These are phyloP conservation scores for Tapirus indicus DNA, from an alignment of 2,797 vertebrate species.

Conservation along the genomic window DNA sequence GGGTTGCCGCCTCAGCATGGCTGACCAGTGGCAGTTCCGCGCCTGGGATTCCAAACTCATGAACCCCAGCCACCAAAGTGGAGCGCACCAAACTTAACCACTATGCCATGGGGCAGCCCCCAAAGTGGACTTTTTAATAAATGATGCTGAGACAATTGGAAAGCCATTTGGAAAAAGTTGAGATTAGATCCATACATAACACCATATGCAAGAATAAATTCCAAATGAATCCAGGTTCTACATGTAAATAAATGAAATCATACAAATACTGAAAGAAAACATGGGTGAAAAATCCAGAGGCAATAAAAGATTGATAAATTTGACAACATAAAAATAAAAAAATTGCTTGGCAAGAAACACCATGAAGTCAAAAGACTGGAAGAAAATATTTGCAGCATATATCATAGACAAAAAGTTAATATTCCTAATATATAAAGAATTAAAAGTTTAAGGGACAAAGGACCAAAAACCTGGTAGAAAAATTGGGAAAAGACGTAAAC, in stretches of 20 bases:
- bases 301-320: neutral
- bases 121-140: neutral
- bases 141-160: neutral
- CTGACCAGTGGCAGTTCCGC: no score
- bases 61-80: no score
- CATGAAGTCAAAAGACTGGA: neutral
- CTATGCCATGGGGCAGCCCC: no score
- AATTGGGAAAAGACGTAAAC: neutral
- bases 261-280: neutral
- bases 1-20: no score
- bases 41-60: no score
- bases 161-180: neutral
- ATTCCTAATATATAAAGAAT: neutral
- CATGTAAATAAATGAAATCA: neutral
- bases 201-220: neutral
- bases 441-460: neutral
- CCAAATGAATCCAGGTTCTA: neutral
- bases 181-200: neutral
- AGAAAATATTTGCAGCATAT: neutral
- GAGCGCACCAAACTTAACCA: no score
- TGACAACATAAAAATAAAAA: neutral
- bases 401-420: neutral
- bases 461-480: neutral
- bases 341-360: neutral
- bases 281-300: neutral